Percentiles rank a stretch among this genome's conserved stretches.
Conservation (phyloP, 2,113 vertebrate genomes). For the Eulemur rufifrons region DNA sequence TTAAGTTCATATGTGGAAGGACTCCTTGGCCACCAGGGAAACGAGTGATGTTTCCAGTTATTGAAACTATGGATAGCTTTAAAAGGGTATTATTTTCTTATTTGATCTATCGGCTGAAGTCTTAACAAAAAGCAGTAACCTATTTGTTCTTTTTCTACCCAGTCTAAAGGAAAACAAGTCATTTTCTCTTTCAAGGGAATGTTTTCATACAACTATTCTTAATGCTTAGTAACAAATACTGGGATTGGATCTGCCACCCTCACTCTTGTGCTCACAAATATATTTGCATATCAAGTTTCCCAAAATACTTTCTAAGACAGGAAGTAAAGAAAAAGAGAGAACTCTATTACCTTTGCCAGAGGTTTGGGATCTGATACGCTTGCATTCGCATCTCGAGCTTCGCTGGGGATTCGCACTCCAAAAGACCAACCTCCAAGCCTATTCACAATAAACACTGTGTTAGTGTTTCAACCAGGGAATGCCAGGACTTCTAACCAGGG, state of each 20-base stretch:
- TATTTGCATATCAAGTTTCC: not conserved
- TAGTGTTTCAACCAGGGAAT: not conserved
- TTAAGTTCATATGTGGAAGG: fast-evolving
- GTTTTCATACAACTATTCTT: not conserved
- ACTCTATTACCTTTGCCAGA: slow-evolving; percentile 80
- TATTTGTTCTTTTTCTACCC: not conserved
- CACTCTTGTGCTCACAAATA: not conserved
- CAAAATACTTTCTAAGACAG: not conserved
- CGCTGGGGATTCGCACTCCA: slow-evolving; percentile 24
- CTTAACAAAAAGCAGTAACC: not conserved
- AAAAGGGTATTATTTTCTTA: not conserved
- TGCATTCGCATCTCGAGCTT: slow-evolving; percentile 9
- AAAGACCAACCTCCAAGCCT: slow-evolving; percentile 87
- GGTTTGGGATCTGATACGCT: slow-evolving; percentile 48
- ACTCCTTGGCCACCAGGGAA: not conserved
- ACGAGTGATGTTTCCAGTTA: fast-evolving
- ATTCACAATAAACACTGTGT: not conserved
- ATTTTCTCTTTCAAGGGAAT: not conserved
- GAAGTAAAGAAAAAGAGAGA: not conserved
- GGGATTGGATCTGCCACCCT: not conserved
- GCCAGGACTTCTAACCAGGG: not conserved
- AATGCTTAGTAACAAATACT: not conserved
- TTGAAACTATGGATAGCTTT: fast-evolving
- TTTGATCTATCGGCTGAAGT: not conserved
- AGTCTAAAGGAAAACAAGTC: not conserved